A percentile compares a stretch with the other conserved stretches of the same genome.
Evolutionary conservation across 2,888 invertebrate species (phyloP).

Genomic region (Aphelenchoides bicaudatus): DNA sequence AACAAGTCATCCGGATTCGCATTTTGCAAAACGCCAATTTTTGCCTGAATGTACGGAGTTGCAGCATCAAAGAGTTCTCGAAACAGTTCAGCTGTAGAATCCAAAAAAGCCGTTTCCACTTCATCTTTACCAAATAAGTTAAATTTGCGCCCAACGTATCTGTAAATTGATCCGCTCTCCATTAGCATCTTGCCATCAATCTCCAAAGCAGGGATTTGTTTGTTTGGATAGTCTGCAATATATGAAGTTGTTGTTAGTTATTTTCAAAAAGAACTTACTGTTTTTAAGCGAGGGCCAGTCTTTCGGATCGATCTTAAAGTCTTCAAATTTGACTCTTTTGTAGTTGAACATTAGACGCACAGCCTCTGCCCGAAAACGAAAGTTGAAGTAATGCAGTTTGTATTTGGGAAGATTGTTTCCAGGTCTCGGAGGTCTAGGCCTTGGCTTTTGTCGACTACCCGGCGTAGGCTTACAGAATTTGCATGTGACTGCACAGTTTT

Average conservation of each 20-base stretch:
- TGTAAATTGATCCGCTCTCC: constrained; percentile 5
- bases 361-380: constrained; percentile 6
- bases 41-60: not conserved
- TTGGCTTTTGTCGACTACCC: not conserved
- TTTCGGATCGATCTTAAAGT: constrained; percentile 3
- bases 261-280: not conserved
- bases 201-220: constrained; percentile 7
- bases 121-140: not conserved
- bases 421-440: not conserved
- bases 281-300: not conserved
- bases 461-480: constrained; percentile 1
- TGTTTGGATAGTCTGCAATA: constrained; percentile 4
- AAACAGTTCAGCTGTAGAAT: not conserved
- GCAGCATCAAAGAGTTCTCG: constrained; percentile 4
- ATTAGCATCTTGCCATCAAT: constrained; percentile 13
- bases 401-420: not conserved
- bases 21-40: too few species aligned
- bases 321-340: constrained; percentile 6
- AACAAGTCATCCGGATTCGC: constrained; percentile 22
- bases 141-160: not conserved
- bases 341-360: not conserved
- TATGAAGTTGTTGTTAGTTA: not conserved
- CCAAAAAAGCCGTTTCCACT: not conserved
- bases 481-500: not conserved
- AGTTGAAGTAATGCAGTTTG: constrained; percentile 9